phyloP scores from a whole-genome alignment of 2,797 vertebrate genomes.

The Lophura swinhoii region DNA sequence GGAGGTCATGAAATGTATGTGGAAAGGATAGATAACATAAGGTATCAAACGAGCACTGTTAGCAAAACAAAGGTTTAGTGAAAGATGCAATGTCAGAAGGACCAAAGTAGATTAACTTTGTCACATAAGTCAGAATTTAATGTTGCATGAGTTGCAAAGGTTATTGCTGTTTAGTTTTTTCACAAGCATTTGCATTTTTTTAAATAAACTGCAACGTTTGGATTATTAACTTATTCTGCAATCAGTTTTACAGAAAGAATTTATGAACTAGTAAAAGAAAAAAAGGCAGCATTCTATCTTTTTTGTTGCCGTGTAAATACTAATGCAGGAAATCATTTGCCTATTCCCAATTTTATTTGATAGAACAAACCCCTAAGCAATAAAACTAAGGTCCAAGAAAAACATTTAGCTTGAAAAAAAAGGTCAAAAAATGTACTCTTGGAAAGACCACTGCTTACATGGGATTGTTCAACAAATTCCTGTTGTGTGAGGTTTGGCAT shows the following conservation, averaged over 20 bases:
- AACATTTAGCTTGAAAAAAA: constrained; percentile 80
- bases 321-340: constrained; percentile 57
- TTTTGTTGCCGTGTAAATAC: constrained; percentile 25
- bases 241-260: constrained; percentile 33
- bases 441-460: constrained; percentile 80
- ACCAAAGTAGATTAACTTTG: constrained; percentile 24
- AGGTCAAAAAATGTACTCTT: constrained; percentile 78
- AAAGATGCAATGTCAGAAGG: background rate
- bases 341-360: constrained; percentile 59
- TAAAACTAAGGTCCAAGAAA: constrained; percentile 76
- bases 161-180: constrained; percentile 47
- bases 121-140: constrained; percentile 27
- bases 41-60: background rate
- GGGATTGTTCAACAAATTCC: constrained; percentile 82
- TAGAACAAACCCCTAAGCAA: constrained; percentile 68
- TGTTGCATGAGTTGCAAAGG: background rate
- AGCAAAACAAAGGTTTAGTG: background rate
- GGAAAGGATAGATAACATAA: background rate
- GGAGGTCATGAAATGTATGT: background rate
- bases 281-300: constrained; percentile 41
- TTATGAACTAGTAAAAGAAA: constrained; percentile 25
- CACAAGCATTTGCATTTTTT: constrained; percentile 41
- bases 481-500: constrained; percentile 83
- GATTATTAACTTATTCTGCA: constrained; percentile 33
- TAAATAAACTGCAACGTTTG: constrained; percentile 34